Percentiles rank a stretch among this genome's conserved stretches.
These are phyloP conservation scores for Sterrhoptilus dennistouni DNA, from an alignment of 2,113 vertebrate genomes.

Conservation along the genomic window DNA sequence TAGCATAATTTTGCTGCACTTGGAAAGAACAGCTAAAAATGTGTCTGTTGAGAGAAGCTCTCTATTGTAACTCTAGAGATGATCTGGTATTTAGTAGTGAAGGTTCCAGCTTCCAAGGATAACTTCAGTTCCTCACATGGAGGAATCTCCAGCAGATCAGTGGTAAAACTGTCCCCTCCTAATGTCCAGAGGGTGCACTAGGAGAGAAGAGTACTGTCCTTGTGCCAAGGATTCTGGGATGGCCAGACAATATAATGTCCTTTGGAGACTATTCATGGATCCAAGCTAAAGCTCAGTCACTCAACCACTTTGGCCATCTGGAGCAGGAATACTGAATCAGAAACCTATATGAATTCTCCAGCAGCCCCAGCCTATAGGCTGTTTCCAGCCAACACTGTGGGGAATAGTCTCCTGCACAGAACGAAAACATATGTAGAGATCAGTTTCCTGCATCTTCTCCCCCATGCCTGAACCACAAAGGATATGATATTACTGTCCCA, in stretches of 20 bases:
- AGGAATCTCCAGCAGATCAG: background rate
- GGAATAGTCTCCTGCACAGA: background rate
- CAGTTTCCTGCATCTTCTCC: background rate
- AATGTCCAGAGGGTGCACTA: background rate
- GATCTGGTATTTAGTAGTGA: background rate
- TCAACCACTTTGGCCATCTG: background rate
- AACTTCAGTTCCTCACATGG: background rate
- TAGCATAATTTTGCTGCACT: slow-evolving; percentile 22
- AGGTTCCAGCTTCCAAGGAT: background rate
- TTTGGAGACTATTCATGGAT: background rate
- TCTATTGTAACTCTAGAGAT: background rate
- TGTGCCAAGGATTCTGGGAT: background rate
- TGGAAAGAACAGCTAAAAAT: slow-evolving; percentile 45
- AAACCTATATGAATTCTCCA: background rate
- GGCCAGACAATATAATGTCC: background rate
- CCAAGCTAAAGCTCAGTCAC: background rate
- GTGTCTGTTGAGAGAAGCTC: background rate
- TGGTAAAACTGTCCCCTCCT: background rate
- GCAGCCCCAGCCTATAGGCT: background rate
- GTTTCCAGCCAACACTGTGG: background rate
- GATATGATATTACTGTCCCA: background rate
- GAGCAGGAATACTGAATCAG: background rate
- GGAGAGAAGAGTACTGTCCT: background rate
- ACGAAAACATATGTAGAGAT: background rate
- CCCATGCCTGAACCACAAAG: background rate